Base-by-base conservation (phyloP, 2,113 vertebrate species). In the Propithecus coquereli region DNA sequence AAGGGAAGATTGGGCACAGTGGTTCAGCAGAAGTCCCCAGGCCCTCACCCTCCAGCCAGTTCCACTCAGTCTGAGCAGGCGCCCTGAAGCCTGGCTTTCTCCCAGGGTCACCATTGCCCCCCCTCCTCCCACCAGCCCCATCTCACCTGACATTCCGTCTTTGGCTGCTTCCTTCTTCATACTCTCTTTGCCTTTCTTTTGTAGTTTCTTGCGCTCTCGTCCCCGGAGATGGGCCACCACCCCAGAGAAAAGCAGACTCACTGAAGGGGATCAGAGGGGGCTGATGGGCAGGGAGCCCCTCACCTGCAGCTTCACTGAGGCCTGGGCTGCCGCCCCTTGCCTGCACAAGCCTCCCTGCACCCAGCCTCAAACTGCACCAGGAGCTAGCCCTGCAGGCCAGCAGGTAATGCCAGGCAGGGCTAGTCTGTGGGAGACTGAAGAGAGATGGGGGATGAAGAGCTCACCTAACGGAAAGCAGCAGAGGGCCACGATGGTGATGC, bases 381-480 rank as follows among this genome's bases (percentile, higher is more conserved):
- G 45, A 83, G 37, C 45, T n/a, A 25, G 8, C 10, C 43, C 52
- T 43, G 22, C 30, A 65, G 54, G 4, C 11, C 45, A 83, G 32
- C 30, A 43, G 76, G 43, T 37, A 45, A 90, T 16, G 43, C 9
- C 7, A 70, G 20, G 9, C 65, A 22, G 27, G 40, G 63, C 13
- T 63, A 88, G 63, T 40, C 30, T 23, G 3, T 2, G 80, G 40
- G 5, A 80, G 18, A 2, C 40, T 6, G 32, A 54, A 66, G 37
- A 86, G 34, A 54, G 10, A 27, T 0, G 68, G 18, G 11, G 37
- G 32, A 22, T 22, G 25, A 68, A 87, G 37, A 1, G 14, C 98
- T 96, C 95, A 99, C 99, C 99, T 95, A 99, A 95, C n/a, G 99
- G 99, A 43, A 99, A 98, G 66, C 99, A 99, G 97, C 99, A 99